These are phyloP conservation scores for Machaerirhynchus nigripectus DNA, from an alignment of 2,113 vertebrate species.

Conservation along the genomic window DNA sequence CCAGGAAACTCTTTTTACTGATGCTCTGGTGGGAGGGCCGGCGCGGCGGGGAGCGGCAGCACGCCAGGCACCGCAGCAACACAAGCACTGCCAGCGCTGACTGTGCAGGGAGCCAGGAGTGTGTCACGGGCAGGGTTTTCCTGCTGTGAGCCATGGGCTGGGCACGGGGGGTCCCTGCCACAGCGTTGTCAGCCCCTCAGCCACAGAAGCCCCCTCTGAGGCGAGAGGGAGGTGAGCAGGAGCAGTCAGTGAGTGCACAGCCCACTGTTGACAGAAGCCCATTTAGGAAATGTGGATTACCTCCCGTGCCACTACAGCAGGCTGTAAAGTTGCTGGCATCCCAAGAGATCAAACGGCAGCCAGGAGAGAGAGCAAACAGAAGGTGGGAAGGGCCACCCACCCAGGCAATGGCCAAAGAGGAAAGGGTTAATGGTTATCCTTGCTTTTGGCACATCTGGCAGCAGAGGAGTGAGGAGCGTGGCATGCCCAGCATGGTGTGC, in stretches of 20 bases:
- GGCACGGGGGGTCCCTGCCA: neutral
- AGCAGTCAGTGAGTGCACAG: neutral
- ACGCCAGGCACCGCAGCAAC: neutral
- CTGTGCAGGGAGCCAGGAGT: neutral
- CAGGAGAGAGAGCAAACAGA: neutral
- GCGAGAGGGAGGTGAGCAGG: rapidly evolving
- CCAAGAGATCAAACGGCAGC: neutral
- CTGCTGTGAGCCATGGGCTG: neutral
- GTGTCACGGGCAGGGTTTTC: rapidly evolving
- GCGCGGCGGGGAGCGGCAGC: rapidly evolving
- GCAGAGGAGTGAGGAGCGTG: neutral
- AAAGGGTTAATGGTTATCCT: constrained; percentile 28
- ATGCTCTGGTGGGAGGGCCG: neutral
- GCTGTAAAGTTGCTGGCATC: neutral
- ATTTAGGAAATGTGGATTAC: neutral
- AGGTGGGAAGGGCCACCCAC: neutral
- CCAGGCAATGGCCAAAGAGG: neutral
- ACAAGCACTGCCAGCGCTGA: neutral
- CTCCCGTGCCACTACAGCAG: rapidly evolving
- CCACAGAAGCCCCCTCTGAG: rapidly evolving
- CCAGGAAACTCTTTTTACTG: neutral
- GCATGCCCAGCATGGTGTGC: neutral
- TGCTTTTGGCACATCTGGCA: neutral
- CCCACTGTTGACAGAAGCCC: neutral
- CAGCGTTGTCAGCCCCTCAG: neutral